Evolutionary conservation across 35 echinoderm and acorn worm genomes (phyloP).

Genomic region (Amphiura filiformis): DNA sequence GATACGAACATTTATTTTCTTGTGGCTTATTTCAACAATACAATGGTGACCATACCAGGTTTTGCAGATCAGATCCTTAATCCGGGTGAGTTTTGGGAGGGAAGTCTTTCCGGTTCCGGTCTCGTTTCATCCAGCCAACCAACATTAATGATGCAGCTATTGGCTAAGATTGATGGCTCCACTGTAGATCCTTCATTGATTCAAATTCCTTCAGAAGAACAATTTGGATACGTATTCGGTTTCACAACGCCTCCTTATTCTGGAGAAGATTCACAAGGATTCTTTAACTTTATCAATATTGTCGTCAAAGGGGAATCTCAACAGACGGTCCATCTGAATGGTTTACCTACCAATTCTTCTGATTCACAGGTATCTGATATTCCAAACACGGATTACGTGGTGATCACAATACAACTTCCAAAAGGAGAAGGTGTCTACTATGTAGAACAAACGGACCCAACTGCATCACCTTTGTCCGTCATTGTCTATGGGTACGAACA

Average conservation of each 20-base stretch:
- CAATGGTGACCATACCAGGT: conserved; percentile 28
- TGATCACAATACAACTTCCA: conserved; percentile 47
- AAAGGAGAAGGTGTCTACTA: conserved; percentile 60
- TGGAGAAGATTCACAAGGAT: conserved; percentile 22
- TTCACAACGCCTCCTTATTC: conserved; percentile 48
- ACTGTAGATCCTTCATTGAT: conserved; percentile 48
- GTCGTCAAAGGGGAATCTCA: conserved; percentile 36
- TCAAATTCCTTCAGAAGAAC: conserved; percentile 43
- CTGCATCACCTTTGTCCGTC: conserved; percentile 49
- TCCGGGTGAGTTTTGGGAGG: conserved; percentile 32
- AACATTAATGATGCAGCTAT: conserved; percentile 18
- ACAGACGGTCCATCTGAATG: conserved; percentile 32
- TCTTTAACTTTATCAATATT: conserved; percentile 63
- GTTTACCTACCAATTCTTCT: neutral
- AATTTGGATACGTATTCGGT: conserved; percentile 52
- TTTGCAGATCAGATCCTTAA: neutral
- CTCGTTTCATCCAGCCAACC: conserved; percentile 36
- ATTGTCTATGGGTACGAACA: conserved; percentile 61
- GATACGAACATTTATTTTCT: conserved; percentile 22
- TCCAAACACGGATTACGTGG: conserved; percentile 30
- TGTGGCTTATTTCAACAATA: conserved; percentile 32
- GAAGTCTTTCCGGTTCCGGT: conserved; percentile 17
- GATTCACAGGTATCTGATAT: neutral
- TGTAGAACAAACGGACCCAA: conserved; percentile 35
- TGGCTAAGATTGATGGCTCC: neutral